Evolutionary conservation across 2,797 vertebrate genomes (phyloP).

Genomic region (Gouania willdenowi): DNA sequence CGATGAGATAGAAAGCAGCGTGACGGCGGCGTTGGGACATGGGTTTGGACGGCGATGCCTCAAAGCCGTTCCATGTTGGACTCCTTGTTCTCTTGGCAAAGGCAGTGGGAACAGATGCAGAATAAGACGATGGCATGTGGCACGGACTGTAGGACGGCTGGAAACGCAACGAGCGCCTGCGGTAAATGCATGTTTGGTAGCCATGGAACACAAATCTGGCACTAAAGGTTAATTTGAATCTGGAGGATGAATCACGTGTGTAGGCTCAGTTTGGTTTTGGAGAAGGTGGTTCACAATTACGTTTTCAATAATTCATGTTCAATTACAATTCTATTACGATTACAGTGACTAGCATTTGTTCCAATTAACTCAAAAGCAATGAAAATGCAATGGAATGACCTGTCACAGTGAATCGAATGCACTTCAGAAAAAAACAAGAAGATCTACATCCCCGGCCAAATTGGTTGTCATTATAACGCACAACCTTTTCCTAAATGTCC

Average conservation of each 20-base stretch:
- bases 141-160: conserved; percentile 17
- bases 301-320: no score
- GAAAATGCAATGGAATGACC: no score
- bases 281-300: conserved; percentile 18
- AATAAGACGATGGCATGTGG: conserved; percentile 48
- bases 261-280: conserved; percentile 6
- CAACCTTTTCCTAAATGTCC: no score
- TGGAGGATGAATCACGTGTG: not conserved
- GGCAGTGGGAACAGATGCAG: conserved; percentile 56
- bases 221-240: conserved; percentile 2
- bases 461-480: no score
- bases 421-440: no score
- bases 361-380: no score
- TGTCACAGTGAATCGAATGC: no score
- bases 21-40: conserved; percentile 16
- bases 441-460: no score
- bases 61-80: conserved; percentile 48
- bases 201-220: not conserved
- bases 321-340: no score
- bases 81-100: conserved; percentile 46
- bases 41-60: conserved; percentile 46
- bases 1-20: conserved; percentile 37
- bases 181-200: conserved; percentile 2
- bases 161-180: conserved; percentile 7
- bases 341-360: no score